Evolutionary conservation across 2,113 vertebrate species (phyloP).

Genomic region (Poeciliopsis turrubarensis): DNA sequence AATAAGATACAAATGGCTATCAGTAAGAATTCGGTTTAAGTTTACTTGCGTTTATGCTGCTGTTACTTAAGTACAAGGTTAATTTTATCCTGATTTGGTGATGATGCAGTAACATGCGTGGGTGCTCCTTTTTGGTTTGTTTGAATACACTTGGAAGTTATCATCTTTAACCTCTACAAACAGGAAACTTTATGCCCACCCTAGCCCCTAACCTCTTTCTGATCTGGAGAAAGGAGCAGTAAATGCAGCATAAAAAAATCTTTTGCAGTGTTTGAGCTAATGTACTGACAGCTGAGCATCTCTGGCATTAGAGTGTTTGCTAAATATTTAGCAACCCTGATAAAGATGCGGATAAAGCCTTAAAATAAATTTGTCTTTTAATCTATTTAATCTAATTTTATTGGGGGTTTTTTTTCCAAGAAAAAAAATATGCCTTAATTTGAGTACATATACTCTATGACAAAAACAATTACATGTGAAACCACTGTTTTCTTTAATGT

Average conservation of each 20-base stretch:
- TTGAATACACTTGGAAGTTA: conserved; percentile 61
- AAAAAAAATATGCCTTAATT: too few relatives aligned
- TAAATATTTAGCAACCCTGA: background rate
- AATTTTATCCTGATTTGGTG: conserved; percentile 16
- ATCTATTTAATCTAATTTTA: too few relatives aligned
- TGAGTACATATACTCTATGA: too few relatives aligned
- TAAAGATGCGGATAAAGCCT: background rate
- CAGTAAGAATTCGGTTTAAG: conserved; percentile 19
- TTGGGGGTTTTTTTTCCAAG: too few relatives aligned
- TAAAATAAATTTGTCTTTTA: background rate
- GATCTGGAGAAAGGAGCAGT: conserved; percentile 32
- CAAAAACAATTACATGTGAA: too few relatives aligned
- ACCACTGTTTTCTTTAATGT: too few relatives aligned
- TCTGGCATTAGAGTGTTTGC: conserved; percentile 11
- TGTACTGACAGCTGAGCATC: background rate
- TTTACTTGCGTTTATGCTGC: conserved; percentile 14
- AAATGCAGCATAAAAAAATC: conserved; percentile 2
- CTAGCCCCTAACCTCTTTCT: conserved; percentile 27
- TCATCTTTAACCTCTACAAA: conserved; percentile 13
- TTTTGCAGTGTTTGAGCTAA: conserved; percentile 25
- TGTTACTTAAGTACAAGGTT: conserved; percentile 21
- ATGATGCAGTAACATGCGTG: conserved; percentile 30
- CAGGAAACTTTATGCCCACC: conserved; percentile 37
- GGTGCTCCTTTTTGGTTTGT: conserved; percentile 37
- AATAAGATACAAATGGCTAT: conserved; percentile 28